Conservation (phyloP, 2,888 invertebrate species). For the Philereme vetulata region DNA sequence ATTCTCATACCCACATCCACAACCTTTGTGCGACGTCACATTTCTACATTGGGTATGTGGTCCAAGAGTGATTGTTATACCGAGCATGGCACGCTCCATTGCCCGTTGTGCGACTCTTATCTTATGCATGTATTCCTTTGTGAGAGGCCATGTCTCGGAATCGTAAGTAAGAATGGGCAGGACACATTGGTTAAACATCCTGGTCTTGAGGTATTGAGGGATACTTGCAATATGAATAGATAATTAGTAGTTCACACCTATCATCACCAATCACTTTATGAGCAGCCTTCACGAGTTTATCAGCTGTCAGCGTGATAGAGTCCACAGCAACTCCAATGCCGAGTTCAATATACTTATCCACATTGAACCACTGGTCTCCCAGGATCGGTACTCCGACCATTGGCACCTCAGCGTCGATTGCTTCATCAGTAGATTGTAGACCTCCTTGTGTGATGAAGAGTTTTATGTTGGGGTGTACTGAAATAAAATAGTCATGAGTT, state of each 20-base stretch:
- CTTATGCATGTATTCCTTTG: too few species aligned
- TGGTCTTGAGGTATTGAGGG: too few species aligned
- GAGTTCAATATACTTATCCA: conserved; percentile 45
- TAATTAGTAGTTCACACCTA: neutral
- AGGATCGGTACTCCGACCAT: conserved; percentile 63
- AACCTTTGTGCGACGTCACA: too few species aligned
- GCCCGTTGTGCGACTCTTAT: too few species aligned
- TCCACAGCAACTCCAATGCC: conserved; percentile 51
- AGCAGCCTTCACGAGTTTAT: conserved; percentile 1
- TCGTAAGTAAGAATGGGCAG: too few species aligned
- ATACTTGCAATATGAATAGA: too few species aligned
- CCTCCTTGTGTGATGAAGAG: conserved; percentile 73
- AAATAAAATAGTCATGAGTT: conserved; percentile 11
- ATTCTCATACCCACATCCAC: too few species aligned
- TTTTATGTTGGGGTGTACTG: conserved; percentile 68
- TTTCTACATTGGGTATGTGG: too few species aligned
- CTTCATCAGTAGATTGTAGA: conserved; percentile 68
- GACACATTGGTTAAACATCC: too few species aligned
- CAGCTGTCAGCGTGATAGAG: neutral
- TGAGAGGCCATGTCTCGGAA: too few species aligned
- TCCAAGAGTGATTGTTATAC: too few species aligned
- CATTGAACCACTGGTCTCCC: conserved; percentile 67
- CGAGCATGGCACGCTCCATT: too few species aligned
- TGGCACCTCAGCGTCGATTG: conserved; percentile 62
- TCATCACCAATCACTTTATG: neutral